Conservation (phyloP, 53 echinoderm and acorn worm genomes). For the Stichopus horrens region DNA sequence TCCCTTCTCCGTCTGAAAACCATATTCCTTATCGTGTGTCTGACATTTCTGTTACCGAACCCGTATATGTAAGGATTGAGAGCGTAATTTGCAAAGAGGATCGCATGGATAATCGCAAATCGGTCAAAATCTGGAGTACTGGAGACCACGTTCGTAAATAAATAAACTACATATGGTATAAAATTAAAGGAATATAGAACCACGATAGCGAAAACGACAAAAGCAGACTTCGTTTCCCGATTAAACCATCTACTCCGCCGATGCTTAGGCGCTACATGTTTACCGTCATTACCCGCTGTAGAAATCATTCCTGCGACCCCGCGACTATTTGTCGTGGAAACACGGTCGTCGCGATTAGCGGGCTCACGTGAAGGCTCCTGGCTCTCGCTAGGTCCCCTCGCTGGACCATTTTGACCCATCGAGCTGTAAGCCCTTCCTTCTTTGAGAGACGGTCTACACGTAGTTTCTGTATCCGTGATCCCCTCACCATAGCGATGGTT, state of each 20-base stretch:
- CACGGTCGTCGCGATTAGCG: background rate
- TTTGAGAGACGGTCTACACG: no score
- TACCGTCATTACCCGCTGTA: background rate
- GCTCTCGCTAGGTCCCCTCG: no score
- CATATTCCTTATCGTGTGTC: constrained; percentile 20
- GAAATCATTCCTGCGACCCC: background rate
- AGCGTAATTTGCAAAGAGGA: constrained; percentile 40
- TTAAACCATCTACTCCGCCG: background rate
- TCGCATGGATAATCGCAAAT: constrained; percentile 29
- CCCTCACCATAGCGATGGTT: no score
- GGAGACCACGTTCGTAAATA: background rate
- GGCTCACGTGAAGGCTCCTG: no score
- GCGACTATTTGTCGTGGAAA: background rate
- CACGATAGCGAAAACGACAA: constrained; percentile 28
- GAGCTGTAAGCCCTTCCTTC: no score
- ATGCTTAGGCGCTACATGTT: background rate
- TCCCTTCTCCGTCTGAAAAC: background rate
- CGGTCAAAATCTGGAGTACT: background rate
- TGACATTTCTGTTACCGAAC: constrained; percentile 52
- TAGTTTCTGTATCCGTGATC: no score
- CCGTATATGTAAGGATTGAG: constrained; percentile 55
- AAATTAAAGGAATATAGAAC: constrained; percentile 23
- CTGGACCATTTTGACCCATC: no score
- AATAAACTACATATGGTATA: constrained; percentile 35
- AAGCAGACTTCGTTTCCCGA: constrained; percentile 19